Base-by-base conservation (phyloP, 53 echinoderm and acorn worm species). In the Stichopus horrens region DNA sequence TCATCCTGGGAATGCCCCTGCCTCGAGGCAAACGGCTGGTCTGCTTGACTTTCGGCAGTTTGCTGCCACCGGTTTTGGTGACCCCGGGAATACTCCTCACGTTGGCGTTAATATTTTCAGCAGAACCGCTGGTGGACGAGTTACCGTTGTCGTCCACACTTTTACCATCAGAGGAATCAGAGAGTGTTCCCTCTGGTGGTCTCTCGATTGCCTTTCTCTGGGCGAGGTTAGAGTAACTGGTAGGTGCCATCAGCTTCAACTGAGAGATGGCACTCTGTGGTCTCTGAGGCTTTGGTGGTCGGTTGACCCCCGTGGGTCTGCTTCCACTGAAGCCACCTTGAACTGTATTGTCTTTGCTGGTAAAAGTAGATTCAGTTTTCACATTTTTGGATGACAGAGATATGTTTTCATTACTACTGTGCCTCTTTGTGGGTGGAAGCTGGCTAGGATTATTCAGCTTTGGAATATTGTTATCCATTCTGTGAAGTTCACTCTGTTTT, bases 81-180 rank as follows among this genome's bases (percentile, higher is more conserved):
- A 10, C 9, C 20, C 18, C 81, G 21, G 81, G 21, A 58, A 81
- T 58, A n/a, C n/a, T 57, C 57, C 21, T 56, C 23, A 20, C 9
- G 7, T 81, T 81, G 7, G 56, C 81, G 58, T 81, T 81, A 8
- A 81, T 54, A n/a, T 81, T 81, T 81, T 81, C 81, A 6, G 56
- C 53, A 7, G 55, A 16, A 21, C 81, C 19, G 8, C 20, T 20
- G 10, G 81, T 18, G 53, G 81, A 81, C 10, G 81, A 21, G 22
- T 81, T 56, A n/a, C 57, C 81, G 9, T 79, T 79, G 55, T 56
- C 58, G 9, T 81, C 81, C 21, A 57, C 56, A n/a, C 58, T 58
- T 18, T 81, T 81, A 18, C 81, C 81, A 21, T 81, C 81, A 5
- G 81, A 81, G 21, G 81, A 81, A 56, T 81, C 81, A n/a, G 81